These are phyloP conservation scores for Smutsia temminckii DNA, from an alignment of 2,797 vertebrate species.

Conservation along the genomic window DNA sequence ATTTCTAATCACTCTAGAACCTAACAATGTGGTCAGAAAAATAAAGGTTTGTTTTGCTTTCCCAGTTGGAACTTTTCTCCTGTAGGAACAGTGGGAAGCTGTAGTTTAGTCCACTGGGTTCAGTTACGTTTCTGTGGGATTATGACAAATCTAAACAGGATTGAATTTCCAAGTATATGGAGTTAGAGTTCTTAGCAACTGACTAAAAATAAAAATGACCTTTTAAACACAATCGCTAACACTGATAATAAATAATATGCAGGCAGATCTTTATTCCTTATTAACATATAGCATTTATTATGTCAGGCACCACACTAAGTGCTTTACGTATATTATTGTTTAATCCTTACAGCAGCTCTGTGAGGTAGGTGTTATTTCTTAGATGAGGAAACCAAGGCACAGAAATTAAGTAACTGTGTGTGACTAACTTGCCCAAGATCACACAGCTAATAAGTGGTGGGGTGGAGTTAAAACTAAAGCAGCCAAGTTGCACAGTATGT, in stretches of 20 bases:
- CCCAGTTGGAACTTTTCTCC: not conserved
- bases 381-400: slow-evolving; percentile 41
- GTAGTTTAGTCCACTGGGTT: not conserved
- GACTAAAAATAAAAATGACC: not conserved
- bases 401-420: slow-evolving; percentile 3
- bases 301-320: not conserved
- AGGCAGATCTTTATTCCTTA: slow-evolving; percentile 3
- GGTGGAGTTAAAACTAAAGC: slow-evolving; percentile 43
- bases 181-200: slow-evolving; percentile 7
- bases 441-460: not conserved
- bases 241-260: not conserved
- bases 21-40: slow-evolving; percentile 5
- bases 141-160: not conserved
- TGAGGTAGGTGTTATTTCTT: not conserved
- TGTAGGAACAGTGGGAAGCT: not conserved
- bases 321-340: slow-evolving; percentile 1
- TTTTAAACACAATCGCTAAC: not conserved
- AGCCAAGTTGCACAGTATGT: not conserved
- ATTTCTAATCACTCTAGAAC: not conserved
- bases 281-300: slow-evolving; percentile 7
- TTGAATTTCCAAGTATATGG: not conserved
- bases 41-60: not conserved
- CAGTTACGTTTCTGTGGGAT: not conserved
- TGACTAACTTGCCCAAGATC: slow-evolving; percentile 17
- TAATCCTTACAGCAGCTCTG: not conserved